Evolutionary conservation across 2,888 invertebrate genomes (phyloP), one percentile per base, ranked within the genome.

Genomic region (Scaptomyza parva): DNA sequence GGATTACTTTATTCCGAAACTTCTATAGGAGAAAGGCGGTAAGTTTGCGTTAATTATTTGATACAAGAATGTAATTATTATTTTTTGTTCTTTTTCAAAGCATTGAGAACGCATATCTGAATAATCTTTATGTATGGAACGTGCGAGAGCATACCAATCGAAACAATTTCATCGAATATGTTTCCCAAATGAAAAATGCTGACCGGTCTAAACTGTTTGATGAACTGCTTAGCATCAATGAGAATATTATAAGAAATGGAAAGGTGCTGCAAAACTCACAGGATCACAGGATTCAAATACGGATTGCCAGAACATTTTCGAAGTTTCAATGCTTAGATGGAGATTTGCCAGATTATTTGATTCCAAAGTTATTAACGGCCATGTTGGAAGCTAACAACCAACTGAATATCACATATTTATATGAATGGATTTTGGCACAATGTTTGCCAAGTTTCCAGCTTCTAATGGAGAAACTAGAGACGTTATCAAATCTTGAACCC

Each of bases 251-350:
- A 24, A 12, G 3, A 41, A 35, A 26, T 4, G 33, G 30, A 4
- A 35, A 17, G 28, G 17, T 58, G 17, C 3, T 12, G 12, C 14
- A 58, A 12, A 59, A 43, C 14, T 59, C 59, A 1, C 35, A 8
- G 20, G 43, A 43, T 2, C 59, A 59, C 11, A 43, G 43, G 20
- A n/a, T 41, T 20, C 59, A 59, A 35, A 59, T 43, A 9, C 35
- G 43, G 12, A 59, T 59, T 17, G 11, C 12, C 14, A 24, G 26
- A 35, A 4, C 33, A n/a, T 12, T 59, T 4, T 9, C 12, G n/a
- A n/a, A n/a, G n/a, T n/a, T n/a, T n/a, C n/a, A n/a, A n/a, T 2
- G 9, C 28, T 6, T 28, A 4, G 14, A 9, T 12, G 3, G 0
- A 17, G 2, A 6, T 17, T n/a, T 30, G 17, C 17, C 28, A n/a